Evolutionary conservation across 2,797 vertebrate genomes (phyloP), one percentile per base, ranked within the genome.

Genomic region (Heterohyrax brucei): DNA sequence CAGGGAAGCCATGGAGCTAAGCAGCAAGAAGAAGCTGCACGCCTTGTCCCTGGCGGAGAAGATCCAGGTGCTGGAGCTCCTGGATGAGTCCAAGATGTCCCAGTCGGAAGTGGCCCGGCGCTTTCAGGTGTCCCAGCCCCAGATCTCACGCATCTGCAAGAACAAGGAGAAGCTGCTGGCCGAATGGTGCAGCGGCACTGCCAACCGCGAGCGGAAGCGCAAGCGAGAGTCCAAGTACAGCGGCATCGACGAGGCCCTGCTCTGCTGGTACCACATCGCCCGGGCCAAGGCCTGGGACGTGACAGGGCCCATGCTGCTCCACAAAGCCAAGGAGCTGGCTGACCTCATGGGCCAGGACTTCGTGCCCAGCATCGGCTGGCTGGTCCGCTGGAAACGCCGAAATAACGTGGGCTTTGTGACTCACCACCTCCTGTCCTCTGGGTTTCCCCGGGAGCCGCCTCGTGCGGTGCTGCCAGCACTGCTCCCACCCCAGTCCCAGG

Each of bases 131-230:
- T 98, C 97, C 7, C 98, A 98, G 97, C 97, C 97, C 1, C 97
- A 98, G 93, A 98, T 98, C 96, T 98, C 97, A 0, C 96, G 97
- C 21, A 98, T 98, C 94, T 97, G 97, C 87, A 98, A 98, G 94
- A 98, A 98, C 14, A 97, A 98, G 87, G 98, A 97, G 76, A 96
- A 97, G 89, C 91, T 98, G 50, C 87, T 98, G 96, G 97, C 97
- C 0, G 98, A 98, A 92, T 98, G 98, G 98, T 96, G 98, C 62
- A 98, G 98, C 0, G 97, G 98, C 83, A 97, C 97, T 0, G 98
- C 98, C 95, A 97, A 98, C 96, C 87, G 97, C 0, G 92, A 97
- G 78, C 97, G 97, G 83, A 98, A 98, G 83, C 97, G 98, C 86
- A 97, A 97, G 68, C 96, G 97, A 0, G 98, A 98, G 62, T 98